Percentiles rank a stretch among this genome's conserved stretches.
These are phyloP conservation scores for Hypsopygia costalis DNA, from an alignment of 2,888 invertebrate genomes.

Conservation along the genomic window DNA sequence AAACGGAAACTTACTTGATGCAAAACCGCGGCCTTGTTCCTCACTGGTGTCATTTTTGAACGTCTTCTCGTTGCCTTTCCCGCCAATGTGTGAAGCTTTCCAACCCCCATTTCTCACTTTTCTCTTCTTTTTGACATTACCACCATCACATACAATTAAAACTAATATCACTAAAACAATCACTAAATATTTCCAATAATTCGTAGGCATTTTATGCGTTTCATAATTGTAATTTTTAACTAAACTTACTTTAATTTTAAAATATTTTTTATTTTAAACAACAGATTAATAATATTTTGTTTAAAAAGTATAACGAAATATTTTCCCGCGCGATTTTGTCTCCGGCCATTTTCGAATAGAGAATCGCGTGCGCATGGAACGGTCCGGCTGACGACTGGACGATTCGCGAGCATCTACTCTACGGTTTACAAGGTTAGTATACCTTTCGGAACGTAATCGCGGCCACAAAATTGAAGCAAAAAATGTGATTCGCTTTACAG, in stretches of 20 bases:
- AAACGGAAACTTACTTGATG: not conserved
- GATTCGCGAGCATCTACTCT: constrained; percentile 14
- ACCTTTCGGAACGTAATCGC: constrained; percentile 23
- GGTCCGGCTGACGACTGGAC: constrained; percentile 33
- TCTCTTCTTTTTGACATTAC: constrained; percentile 31
- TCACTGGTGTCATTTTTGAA: constrained; percentile 20
- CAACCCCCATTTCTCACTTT: constrained; percentile 22
- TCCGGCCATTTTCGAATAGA: constrained; percentile 38
- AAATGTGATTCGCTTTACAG: constrained; percentile 14
- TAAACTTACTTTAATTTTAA: constrained; percentile 37
- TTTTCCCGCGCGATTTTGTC: constrained; percentile 50
- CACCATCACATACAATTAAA: constrained; percentile 34
- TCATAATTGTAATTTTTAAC: constrained; percentile 44
- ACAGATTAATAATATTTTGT: not conserved
- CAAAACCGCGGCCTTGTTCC: constrained; percentile 40
- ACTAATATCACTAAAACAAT: constrained; percentile 39
- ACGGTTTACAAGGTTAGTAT: constrained; percentile 5
- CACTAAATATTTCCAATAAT: constrained; percentile 40
- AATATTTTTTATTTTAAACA: not conserved
- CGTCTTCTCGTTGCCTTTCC: too few species aligned
- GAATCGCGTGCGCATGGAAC: constrained; percentile 43
- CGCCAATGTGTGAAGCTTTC: not conserved
- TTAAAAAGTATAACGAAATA: not conserved
- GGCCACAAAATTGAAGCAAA: constrained; percentile 29
- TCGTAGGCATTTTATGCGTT: constrained; percentile 58